Evolutionary conservation across 1,140 invertebrate genomes (phyloP).

Genomic region (Musca vetustissima): DNA sequence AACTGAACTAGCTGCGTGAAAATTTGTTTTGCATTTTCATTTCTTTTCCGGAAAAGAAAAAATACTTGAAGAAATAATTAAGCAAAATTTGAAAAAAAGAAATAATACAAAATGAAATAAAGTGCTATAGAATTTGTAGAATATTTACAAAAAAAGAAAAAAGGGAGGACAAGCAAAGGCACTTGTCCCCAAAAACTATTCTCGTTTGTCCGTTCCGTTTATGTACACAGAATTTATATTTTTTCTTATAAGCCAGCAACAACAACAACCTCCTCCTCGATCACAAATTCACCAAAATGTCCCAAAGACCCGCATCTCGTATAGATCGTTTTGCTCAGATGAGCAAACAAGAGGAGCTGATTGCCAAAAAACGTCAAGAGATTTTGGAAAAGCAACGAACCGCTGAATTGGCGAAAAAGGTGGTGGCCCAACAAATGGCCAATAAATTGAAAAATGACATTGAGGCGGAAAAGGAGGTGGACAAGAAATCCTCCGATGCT

Average conservation of each 20-base stretch:
- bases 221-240: neutral
- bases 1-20: no score
- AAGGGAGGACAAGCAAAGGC: no score
- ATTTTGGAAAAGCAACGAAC: slow-evolving; percentile 69
- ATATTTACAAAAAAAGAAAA: no score
- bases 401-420: slow-evolving; percentile 58
- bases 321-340: slow-evolving; percentile 53
- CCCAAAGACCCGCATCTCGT: slow-evolving; percentile 45
- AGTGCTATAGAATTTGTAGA: no score
- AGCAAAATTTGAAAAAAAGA: no score
- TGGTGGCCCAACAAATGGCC: slow-evolving; percentile 47
- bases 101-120: no score
- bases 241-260: no score
- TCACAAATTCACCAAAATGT: slow-evolving; percentile 36
- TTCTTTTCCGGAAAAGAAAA: no score
- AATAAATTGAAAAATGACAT: slow-evolving; percentile 39
- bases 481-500: neutral
- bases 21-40: no score
- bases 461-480: neutral
- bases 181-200: no score
- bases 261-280: neutral
- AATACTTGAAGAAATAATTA: no score
- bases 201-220: no score
- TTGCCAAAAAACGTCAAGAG: slow-evolving; percentile 73
- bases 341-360: slow-evolving; percentile 75